Evolutionary conservation across 2,113 vertebrate genomes (phyloP).

Genomic region (Trachemys scripta): DNA sequence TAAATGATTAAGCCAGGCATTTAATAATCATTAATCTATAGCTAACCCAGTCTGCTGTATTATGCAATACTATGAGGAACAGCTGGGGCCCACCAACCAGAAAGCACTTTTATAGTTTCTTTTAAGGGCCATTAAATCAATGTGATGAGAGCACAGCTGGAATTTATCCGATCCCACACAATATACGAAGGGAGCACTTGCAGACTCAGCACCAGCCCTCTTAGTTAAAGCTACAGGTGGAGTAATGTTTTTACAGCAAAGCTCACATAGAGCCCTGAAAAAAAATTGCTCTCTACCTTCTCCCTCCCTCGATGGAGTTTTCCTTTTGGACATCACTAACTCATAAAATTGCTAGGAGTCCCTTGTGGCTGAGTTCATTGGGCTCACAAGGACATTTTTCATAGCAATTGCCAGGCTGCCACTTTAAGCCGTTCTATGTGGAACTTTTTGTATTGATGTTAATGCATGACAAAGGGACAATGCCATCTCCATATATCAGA

Average conservation of each 20-base stretch:
- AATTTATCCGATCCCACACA: slow-evolving; percentile 84
- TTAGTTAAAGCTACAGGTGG: slow-evolving; percentile 78
- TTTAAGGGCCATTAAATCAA: slow-evolving; percentile 88
- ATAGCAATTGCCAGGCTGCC: slow-evolving; percentile 19
- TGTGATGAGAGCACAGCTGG: slow-evolving; percentile 86
- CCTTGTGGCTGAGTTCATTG: slow-evolving; percentile 63
- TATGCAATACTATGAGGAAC: slow-evolving; percentile 81
- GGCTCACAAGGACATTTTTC: slow-evolving; percentile 17
- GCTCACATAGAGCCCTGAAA: slow-evolving; percentile 31
- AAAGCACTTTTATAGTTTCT: slow-evolving; percentile 86
- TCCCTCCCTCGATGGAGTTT: slow-evolving; percentile 36
- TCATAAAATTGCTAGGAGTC: slow-evolving; percentile 39
- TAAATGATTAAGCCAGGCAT: slow-evolving; percentile 72
- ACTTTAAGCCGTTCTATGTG: slow-evolving; percentile 32
- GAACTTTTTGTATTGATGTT: not conserved
- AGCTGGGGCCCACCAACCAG: slow-evolving; percentile 83
- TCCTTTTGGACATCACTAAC: slow-evolving; percentile 54
- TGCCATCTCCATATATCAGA: not conserved
- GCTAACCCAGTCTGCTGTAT: slow-evolving; percentile 77
- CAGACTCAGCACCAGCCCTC: slow-evolving; percentile 61
- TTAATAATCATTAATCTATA: slow-evolving; percentile 85
- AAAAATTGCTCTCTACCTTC: slow-evolving; percentile 36
- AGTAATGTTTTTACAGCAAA: slow-evolving; percentile 60
- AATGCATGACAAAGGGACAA: not conserved
- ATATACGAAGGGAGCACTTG: slow-evolving; percentile 78